Percentiles rank a stretch among this genome's conserved stretches.
phyloP scores from a whole-genome alignment of 35 echinoderm and acorn worm genomes.

The Anneissia japonica region DNA sequence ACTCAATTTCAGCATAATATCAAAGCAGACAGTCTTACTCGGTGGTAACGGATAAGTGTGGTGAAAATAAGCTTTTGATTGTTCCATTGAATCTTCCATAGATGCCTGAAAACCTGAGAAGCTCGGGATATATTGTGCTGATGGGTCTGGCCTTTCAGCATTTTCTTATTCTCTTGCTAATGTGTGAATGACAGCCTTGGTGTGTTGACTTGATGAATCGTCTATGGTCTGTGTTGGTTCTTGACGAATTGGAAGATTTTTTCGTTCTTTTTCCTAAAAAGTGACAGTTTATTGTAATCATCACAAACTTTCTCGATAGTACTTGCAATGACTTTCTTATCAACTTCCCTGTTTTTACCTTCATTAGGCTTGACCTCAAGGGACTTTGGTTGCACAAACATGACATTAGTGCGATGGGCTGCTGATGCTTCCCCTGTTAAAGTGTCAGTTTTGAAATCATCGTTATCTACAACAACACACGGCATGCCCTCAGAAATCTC shows the following conservation, averaged over 20 bases:
- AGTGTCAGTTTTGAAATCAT: constrained; percentile 42
- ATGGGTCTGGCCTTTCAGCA: background rate
- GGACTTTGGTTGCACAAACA: constrained; percentile 14
- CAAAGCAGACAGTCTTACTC: constrained; percentile 13
- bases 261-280: background rate
- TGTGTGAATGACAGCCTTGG: background rate
- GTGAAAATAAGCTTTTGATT: background rate
- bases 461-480: constrained; percentile 29
- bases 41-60: constrained; percentile 3
- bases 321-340: background rate
- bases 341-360: background rate
- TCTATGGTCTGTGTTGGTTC: background rate
- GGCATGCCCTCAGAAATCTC: constrained; percentile 23
- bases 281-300: background rate
- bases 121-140: no score
- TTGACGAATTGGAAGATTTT: background rate
- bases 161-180: background rate
- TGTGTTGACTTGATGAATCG: background rate
- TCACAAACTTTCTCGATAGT: background rate
- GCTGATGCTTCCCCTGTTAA: constrained; percentile 34
- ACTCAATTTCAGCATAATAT: constrained; percentile 9
- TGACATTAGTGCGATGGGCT: constrained; percentile 44
- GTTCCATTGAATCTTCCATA: background rate
- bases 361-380: background rate
- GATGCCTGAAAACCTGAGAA: no score